A percentile compares a stretch with the other conserved stretches of the same genome.
phyloP scores from a whole-genome alignment of 1,140 invertebrate species.

The Scaptomyza pallida region DNA sequence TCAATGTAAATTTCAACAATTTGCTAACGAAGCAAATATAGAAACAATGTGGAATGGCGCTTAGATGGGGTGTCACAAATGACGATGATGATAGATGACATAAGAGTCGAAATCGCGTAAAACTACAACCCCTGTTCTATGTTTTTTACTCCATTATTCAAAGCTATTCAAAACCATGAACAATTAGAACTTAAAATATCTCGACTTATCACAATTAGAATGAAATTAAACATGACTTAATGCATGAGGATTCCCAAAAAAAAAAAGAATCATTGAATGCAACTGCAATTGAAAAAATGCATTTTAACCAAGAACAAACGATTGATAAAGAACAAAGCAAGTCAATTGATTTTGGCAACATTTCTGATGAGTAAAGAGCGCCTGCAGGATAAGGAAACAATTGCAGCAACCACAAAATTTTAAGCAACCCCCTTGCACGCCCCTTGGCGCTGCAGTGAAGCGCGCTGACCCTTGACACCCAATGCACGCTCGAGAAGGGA shows the following conservation, averaged over 20 bases:
- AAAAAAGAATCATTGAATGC: constrained; percentile 16
- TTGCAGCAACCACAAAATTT: constrained; percentile 21
- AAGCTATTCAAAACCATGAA: background rate
- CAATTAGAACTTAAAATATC: background rate
- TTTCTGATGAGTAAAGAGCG: constrained; percentile 13
- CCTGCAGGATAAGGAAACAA: constrained; percentile 12
- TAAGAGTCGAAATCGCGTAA: background rate
- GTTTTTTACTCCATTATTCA: background rate
- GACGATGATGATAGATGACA: too few relatives aligned
- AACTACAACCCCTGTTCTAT: background rate
- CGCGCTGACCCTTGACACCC: constrained; percentile 61
- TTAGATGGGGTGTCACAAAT: background rate
- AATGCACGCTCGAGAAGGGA: constrained; percentile 9
- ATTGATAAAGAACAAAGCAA: constrained; percentile 16
- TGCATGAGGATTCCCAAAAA: background rate
- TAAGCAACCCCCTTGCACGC: constrained; percentile 25
- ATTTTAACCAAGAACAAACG: constrained; percentile 1
- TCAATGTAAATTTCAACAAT: constrained; percentile 59
- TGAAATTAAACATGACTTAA: background rate
- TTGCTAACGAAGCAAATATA: constrained; percentile 73
- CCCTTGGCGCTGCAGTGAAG: constrained; percentile 26
- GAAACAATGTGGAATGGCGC: background rate
- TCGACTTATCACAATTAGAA: background rate
- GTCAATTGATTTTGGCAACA: constrained; percentile 20
- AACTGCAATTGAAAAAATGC: constrained; percentile 8